Evolutionary conservation across 2,888 invertebrate genomes (phyloP).

Genomic region (Fragum whitleyi): DNA sequence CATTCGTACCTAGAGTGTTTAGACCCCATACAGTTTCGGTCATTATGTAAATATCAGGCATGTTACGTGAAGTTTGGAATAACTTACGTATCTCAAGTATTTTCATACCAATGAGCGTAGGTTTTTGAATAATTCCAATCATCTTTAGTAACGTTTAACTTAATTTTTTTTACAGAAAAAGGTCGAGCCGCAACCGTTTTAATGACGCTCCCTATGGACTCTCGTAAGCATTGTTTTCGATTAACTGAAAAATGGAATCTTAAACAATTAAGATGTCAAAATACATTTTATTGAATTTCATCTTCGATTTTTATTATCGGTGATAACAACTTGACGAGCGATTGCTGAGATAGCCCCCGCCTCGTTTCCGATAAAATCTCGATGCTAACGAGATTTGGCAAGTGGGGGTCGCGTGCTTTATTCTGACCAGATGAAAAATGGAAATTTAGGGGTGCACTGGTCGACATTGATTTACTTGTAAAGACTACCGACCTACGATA

Average conservation of each 20-base stretch:
- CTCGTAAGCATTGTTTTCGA: too few species aligned
- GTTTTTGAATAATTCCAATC: too few species aligned
- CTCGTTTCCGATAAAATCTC: slow-evolving; percentile 18
- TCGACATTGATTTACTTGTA: neutral
- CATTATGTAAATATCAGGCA: neutral
- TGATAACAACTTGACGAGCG: slow-evolving; percentile 22
- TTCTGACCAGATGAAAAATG: slow-evolving; percentile 11
- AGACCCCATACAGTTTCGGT: neutral
- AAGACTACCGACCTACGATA: neutral
- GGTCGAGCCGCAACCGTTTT: too few species aligned
- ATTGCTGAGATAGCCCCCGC: neutral
- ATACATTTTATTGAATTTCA: slow-evolving; percentile 22
- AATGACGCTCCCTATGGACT: too few species aligned
- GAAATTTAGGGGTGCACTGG: neutral
- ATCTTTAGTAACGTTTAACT: too few species aligned
- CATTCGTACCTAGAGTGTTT: slow-evolving; percentile 23
- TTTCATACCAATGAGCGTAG: too few species aligned
- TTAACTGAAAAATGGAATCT: neutral
- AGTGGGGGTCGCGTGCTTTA: slow-evolving; percentile 13
- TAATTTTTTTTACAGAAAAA: too few species aligned
- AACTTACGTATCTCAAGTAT: too few species aligned
- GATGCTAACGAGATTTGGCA: slow-evolving; percentile 20
- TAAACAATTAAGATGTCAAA: slow-evolving; percentile 17
- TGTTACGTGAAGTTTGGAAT: neutral
- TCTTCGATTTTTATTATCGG: slow-evolving; percentile 19